Percentiles rank a stretch among this genome's conserved stretches.
Evolutionary conservation across 92 coral and sea anemone genomes (phyloP).

Genomic region (Galaxea fascicularis): DNA sequence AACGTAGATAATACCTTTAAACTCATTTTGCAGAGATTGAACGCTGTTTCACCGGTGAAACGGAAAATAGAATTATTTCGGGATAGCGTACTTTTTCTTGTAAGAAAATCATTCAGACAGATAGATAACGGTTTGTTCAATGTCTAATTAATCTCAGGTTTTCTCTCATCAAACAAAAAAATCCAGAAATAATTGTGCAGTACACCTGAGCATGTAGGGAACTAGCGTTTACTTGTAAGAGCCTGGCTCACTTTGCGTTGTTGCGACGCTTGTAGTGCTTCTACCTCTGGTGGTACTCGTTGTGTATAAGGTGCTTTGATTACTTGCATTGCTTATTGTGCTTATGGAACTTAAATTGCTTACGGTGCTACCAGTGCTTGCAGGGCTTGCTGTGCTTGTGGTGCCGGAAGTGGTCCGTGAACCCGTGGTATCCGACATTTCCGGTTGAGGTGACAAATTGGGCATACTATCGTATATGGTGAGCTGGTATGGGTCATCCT

Average conservation of each 20-base stretch:
- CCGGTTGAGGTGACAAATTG: constrained; percentile 1
- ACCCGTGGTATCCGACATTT: background rate
- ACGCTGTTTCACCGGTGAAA: no score
- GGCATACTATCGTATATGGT: constrained; percentile 33
- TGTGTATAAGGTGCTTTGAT: constrained; percentile 13
- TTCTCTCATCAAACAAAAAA: constrained; percentile 3
- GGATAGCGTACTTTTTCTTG: background rate
- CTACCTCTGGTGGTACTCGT: constrained; percentile 12
- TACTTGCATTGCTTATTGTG: background rate
- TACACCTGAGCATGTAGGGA: background rate
- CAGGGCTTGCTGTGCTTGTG: constrained; percentile 23
- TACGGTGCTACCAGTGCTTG: no score
- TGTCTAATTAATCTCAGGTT: constrained; percentile 7
- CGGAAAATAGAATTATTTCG: constrained; percentile 5
- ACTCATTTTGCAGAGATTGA: constrained; percentile 6
- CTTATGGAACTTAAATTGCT: constrained; percentile 5
- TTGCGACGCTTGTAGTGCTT: background rate
- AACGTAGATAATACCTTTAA: background rate
- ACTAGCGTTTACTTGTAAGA: constrained; percentile 8
- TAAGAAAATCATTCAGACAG: constrained; percentile 6
- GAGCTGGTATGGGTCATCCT: constrained; percentile 37
- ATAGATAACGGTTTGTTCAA: constrained; percentile 14
- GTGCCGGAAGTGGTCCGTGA: constrained; percentile 12
- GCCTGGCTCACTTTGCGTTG: constrained; percentile 8
- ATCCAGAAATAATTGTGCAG: constrained; percentile 11